A percentile compares a stretch with the other conserved stretches of the same genome.
These are phyloP conservation scores for Cervus canadensis DNA, from an alignment of 2,113 vertebrate genomes.

Conservation along the genomic window DNA sequence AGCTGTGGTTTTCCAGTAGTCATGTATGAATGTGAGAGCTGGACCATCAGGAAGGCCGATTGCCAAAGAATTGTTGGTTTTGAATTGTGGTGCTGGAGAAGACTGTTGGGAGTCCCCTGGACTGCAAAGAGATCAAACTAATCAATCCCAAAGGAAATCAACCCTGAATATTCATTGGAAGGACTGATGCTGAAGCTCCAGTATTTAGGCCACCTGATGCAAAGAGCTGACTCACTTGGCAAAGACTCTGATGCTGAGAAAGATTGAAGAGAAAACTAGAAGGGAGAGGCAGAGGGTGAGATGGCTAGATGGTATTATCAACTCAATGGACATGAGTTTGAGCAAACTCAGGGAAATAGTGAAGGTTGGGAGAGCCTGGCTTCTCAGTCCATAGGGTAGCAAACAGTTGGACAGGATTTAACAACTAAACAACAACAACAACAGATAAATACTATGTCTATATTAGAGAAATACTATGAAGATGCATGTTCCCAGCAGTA, in stretches of 20 bases:
- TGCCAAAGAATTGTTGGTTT: not conserved
- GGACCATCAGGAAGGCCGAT: not conserved
- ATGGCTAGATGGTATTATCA: not conserved
- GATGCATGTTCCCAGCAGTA: not conserved
- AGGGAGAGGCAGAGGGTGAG: not conserved
- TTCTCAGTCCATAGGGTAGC: not conserved
- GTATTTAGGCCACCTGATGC: not conserved
- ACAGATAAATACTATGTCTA: not conserved
- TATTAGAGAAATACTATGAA: not conserved
- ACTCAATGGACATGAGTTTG: not conserved
- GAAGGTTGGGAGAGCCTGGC: not conserved
- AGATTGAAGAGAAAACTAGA: not conserved
- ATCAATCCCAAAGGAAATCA: not conserved
- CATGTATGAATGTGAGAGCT: not conserved
- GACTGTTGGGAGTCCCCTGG: not conserved
- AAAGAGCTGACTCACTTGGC: not conserved
- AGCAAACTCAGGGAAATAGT: not conserved
- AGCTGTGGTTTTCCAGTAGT: not conserved
- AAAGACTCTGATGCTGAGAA: not conserved
- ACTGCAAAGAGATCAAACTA: not conserved
- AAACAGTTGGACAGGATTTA: not conserved
- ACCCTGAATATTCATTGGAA: not conserved
- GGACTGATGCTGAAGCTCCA: not conserved
- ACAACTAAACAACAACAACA: not conserved
- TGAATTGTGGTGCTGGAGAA: not conserved